phyloP scores from a whole-genome alignment of 2,113 vertebrate genomes.

The Heteronetta atricapilla region DNA sequence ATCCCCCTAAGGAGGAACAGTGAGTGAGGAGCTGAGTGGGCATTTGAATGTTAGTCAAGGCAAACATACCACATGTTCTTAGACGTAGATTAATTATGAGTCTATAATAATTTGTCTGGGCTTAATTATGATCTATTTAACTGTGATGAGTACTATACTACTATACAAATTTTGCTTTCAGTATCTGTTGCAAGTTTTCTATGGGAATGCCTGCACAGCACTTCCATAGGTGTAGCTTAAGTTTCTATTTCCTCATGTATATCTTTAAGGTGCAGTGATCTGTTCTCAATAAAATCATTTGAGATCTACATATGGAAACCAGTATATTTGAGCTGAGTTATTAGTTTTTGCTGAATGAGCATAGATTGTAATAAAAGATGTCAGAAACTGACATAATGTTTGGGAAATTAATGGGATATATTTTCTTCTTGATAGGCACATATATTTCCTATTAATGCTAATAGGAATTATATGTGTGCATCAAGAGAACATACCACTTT shows the following conservation, averaged over 20 bases:
- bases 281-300: neutral
- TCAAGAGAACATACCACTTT: conserved; percentile 42
- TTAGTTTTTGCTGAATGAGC: neutral
- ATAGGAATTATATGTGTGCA: conserved; percentile 37
- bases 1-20: neutral
- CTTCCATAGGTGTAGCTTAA: neutral
- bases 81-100: neutral
- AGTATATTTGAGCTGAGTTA: neutral
- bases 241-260: neutral
- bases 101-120: neutral
- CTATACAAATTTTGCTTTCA: neutral
- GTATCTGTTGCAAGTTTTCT: neutral
- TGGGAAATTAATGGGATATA: conserved; percentile 37
- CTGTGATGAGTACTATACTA: neutral
- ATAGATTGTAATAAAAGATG: neutral
- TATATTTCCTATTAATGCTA: conserved; percentile 61
- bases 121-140: neutral
- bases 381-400: conserved; percentile 33
- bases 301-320: neutral
- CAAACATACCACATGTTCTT: fast-evolving
- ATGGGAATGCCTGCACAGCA: neutral
- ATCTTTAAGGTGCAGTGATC: neutral
- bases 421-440: conserved; percentile 39
- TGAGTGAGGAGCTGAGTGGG: neutral
- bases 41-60: neutral